Evolutionary conservation across 2,797 vertebrate genomes (phyloP), one percentile per base, ranked within the genome.

Genomic region (Lates japonicus): DNA sequence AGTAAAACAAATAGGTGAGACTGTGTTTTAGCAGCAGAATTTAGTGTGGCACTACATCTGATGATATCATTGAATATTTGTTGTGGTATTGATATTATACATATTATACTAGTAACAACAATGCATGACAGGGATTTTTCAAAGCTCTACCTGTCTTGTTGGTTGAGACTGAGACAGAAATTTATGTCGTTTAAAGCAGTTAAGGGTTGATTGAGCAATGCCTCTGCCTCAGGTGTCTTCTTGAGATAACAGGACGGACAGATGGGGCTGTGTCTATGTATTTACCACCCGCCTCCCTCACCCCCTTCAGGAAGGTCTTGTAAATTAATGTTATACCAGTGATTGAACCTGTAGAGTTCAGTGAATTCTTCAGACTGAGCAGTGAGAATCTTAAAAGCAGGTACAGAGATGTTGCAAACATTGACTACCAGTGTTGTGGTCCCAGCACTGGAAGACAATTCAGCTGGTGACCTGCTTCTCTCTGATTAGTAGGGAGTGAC

Each of bases 301-400:
- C 20, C 31, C 70, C 67, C 82, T 61, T 55, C 22, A 1, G 63
- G 63, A 60, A 59, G 42, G 57, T 29, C 10, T 75, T 88, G 54
- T 35, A 82, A 89, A 85, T 86, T n/a, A n/a, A 87, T 94, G 88
- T 91, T 81, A 57, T 69, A 29, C 59, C 71, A 87, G 72, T 73
- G 63, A 88, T 70, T 85, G 33, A 95, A 95, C 93, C 89, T 82
- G 93, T 85, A 92, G 51, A n/a, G n/a, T n/a, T n/a, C n/a, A n/a
- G 89, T 78, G 67, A 86, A 92, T 91, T 93, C 82, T 77, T 92
- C 31, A 74, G 44, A 63, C 74, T 85, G 59, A 88, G n/a, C n/a
- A n/a, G 73, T 90, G 82, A 78, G 90, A 92, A 89, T 84, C 37
- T 80, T 64, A 0, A 68, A 72, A 73, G 35, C 78, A 80, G 85